A percentile compares a stretch with the other conserved stretches of the same genome.
These are phyloP conservation scores for Mythimna pallens DNA, from an alignment of 2,888 invertebrate species.

Conservation along the genomic window DNA sequence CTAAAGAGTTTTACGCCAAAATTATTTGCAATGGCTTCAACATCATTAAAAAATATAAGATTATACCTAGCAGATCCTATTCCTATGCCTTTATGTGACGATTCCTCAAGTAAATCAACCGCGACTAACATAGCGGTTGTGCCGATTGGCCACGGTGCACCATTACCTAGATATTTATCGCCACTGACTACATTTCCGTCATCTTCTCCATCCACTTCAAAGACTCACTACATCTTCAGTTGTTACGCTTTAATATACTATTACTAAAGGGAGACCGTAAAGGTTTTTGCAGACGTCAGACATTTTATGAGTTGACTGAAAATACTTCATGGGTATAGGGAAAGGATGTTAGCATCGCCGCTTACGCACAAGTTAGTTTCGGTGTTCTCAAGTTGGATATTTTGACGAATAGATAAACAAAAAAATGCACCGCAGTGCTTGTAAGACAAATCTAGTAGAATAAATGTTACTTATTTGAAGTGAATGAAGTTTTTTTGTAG, in stretches of 20 bases:
- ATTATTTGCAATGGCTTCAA: neutral
- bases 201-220: conserved; percentile 69
- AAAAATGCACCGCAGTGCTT: too few relatives aligned
- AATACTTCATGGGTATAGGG: conserved; percentile 11
- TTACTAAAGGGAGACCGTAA: conserved; percentile 51
- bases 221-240: conserved; percentile 65
- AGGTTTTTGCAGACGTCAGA: conserved; percentile 48
- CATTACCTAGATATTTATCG: conserved; percentile 70
- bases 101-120: conserved; percentile 45
- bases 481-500: neutral
- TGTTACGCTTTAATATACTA: conserved; percentile 64
- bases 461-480: too few relatives aligned
- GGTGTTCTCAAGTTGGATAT: neutral
- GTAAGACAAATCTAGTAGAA: too few relatives aligned
- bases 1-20: neutral
- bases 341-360: neutral
- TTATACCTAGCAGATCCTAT: neutral
- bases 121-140: conserved; percentile 43
- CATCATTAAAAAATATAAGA: neutral
- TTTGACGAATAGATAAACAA: too few relatives aligned
- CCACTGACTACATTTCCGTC: conserved; percentile 60
- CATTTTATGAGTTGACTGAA: conserved; percentile 40
- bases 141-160: conserved; percentile 66
- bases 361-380: neutral
- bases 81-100: conserved; percentile 1